Base-by-base conservation (phyloP, 2,113 vertebrate species). In the Saccopteryx leptura region DNA sequence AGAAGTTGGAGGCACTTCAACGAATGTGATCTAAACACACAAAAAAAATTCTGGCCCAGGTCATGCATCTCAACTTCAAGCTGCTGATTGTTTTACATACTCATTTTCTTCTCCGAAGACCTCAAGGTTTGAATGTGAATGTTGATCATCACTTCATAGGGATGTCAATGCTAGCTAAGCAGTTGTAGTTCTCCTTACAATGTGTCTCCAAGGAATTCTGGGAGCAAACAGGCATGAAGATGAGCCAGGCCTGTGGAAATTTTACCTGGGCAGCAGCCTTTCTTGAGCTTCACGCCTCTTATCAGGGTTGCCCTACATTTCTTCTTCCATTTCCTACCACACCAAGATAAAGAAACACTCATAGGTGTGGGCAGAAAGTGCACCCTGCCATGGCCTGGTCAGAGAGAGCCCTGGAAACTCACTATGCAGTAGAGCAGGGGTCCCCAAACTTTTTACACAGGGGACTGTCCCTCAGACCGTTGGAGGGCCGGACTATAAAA, bases 21-120 rank as follows among this genome's bases (percentile, higher is more conserved):
- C 50, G 65, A 39, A 23, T 0, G n/a, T 24, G 26, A 15, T 13
- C 9, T 7, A 28, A 48, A 31, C 12, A 12, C 56, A 24, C 24
- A 9, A 7, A 48, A 24, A 13, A 48, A 24, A 13, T 56, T 26
- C 75, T 60, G 81, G 81, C 86, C 4, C 19, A 61, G 15, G 66
- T 28, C 52, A 26, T 71, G n/a, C 52, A 3, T 7, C 86, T 26
- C 0, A n/a, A 18, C 10, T 63, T 23, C 33, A 7, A 24, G 60
- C 1, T 18, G 7, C 10, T 11, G 26, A 19, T 24, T 1, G 23
- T 14, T 52, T 24, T 18, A 9, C 4, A 4, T 0, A 2, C n/a
- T 60, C 24, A 15, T 19, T 31, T 60, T 54, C 79, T 81, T 54
- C 50, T 11, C 39, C 21, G 66, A 61, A 46, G 50, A 68, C 24